phyloP scores from a whole-genome alignment of 1,140 invertebrate genomes.

The Ceratina australensis region DNA sequence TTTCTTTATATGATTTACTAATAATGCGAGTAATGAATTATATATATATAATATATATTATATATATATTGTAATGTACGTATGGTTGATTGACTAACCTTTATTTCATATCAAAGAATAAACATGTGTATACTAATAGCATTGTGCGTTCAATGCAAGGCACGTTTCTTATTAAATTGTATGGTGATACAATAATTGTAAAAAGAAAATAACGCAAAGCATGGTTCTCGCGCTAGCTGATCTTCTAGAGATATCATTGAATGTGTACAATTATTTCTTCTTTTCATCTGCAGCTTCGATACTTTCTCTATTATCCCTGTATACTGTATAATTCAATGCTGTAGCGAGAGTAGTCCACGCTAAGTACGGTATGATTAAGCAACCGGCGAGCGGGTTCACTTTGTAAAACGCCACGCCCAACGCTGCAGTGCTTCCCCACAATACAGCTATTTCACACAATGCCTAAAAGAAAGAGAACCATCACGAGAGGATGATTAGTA shows the following conservation, averaged over 20 bases:
- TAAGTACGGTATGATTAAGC: conserved; percentile 88
- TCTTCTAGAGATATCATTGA: neutral
- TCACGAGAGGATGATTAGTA: neutral
- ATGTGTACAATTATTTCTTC: conserved; percentile 48
- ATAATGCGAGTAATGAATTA: conserved; percentile 56
- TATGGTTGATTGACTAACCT: conserved; percentile 71
- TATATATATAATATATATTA: conserved; percentile 41
- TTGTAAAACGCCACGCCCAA: conserved; percentile 84
- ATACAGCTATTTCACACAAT: conserved; percentile 84
- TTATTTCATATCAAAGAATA: conserved; percentile 77
- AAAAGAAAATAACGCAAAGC: conserved; percentile 34
- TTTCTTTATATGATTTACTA: conserved; percentile 72
- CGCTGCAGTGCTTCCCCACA: conserved; percentile 83
- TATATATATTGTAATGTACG: conserved; percentile 64
- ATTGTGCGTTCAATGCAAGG: conserved; percentile 64
- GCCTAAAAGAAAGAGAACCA: conserved; percentile 80
- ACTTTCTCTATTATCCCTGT: conserved; percentile 81
- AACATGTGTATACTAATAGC: conserved; percentile 72
- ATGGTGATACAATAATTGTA: conserved; percentile 49
- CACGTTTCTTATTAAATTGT: conserved; percentile 53
- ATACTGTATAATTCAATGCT: conserved; percentile 84
- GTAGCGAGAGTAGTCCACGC: conserved; percentile 88
- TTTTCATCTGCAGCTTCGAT: conserved; percentile 51
- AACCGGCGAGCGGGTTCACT: conserved; percentile 85
- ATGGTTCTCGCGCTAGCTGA: conserved; percentile 22